These are phyloP conservation scores for Uropetala carovei DNA, from an alignment of 2,888 invertebrate genomes.

Conservation along the genomic window DNA sequence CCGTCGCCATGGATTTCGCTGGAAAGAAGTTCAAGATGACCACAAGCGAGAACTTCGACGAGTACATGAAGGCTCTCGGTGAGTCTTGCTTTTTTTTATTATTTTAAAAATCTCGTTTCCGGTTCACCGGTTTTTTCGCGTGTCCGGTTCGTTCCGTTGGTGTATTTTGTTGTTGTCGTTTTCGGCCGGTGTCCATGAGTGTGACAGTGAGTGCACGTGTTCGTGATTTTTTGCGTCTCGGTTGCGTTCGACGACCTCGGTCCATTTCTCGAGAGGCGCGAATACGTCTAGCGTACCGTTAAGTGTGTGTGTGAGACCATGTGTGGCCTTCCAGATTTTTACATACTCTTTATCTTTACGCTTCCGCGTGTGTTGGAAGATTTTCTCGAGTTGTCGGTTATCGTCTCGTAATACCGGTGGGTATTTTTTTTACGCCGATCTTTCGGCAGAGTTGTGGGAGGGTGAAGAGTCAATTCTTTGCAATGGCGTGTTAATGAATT, in stretches of 20 bases:
- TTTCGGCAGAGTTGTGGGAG: too few species aligned
- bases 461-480: too few species aligned
- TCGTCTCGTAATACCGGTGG: too few species aligned
- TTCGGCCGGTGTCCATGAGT: background rate
- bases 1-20: constrained; percentile 71
- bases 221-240: background rate
- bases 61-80: constrained; percentile 92
- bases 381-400: too few species aligned
- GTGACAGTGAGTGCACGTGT: background rate
- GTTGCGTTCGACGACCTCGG: background rate
- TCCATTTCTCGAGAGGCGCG: too few species aligned
- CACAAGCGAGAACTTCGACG: constrained; percentile 90
- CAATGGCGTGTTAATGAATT: too few species aligned
- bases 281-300: too few species aligned
- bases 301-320: too few species aligned
- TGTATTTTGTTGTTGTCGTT: background rate
- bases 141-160: background rate
- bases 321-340: too few species aligned
- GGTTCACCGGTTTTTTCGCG: background rate
- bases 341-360: too few species aligned
- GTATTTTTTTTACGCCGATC: too few species aligned
- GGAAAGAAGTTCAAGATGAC: constrained; percentile 90
- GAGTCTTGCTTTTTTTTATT: constrained; percentile 74
- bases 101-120: background rate
- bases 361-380: too few species aligned